Percentiles rank a stretch among this genome's conserved stretches.
These are phyloP conservation scores for Ornithorhynchus anatinus DNA, from an alignment of 2,113 vertebrate species.

Conservation along the genomic window DNA sequence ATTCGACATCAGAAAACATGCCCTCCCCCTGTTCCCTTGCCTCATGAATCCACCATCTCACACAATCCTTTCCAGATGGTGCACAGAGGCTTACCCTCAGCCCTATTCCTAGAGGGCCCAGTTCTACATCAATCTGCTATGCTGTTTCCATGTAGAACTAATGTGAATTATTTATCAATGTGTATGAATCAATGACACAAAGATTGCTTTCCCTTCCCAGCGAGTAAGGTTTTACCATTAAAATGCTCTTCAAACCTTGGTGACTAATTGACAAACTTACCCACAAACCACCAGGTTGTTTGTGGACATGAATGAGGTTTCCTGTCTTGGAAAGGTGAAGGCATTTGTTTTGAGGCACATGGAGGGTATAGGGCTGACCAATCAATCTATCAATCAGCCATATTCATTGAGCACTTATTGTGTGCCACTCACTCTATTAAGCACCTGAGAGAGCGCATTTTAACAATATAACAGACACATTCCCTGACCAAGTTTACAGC, in stretches of 20 bases:
- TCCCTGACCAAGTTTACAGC: too few species aligned
- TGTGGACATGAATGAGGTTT: conserved; percentile 54
- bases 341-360: conserved; percentile 45
- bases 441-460: too few species aligned
- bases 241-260: too few species aligned
- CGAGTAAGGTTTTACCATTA: conserved; percentile 21
- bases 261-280: conserved; percentile 48
- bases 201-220: conserved; percentile 22
- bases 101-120: conserved; percentile 50
- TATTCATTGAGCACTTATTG: too few species aligned
- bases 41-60: conserved; percentile 55
- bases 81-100: conserved; percentile 21
- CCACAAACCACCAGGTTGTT: conserved; percentile 58
- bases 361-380: conserved; percentile 14
- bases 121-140: conserved; percentile 56
- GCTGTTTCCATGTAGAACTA: conserved; percentile 42
- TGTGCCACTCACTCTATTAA: too few species aligned
- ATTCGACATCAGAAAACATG: conserved; percentile 56
- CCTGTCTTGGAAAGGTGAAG: conserved; percentile 59
- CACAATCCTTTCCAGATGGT: conserved; percentile 68
- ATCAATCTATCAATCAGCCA: too few species aligned
- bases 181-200: conserved; percentile 54
- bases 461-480: too few species aligned
- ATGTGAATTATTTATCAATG: conserved; percentile 65
- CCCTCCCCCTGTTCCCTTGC: conserved; percentile 33